Conservation (phyloP, 1,140 invertebrate species). For the Drosophila bipectinata region DNA sequence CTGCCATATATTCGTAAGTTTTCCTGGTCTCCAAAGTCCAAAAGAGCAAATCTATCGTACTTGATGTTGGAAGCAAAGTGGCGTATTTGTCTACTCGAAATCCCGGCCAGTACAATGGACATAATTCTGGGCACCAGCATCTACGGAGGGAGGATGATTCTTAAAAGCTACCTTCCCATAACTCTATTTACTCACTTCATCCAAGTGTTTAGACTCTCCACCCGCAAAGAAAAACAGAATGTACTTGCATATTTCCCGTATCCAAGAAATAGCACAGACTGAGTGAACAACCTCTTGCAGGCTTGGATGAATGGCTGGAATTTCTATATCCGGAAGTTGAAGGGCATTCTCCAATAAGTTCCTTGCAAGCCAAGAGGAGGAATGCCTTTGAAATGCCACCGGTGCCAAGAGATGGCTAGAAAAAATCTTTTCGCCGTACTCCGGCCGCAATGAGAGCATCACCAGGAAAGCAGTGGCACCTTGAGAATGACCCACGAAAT, state of each 20-base stretch:
- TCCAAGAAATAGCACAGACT: not conserved
- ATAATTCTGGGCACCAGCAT: not conserved
- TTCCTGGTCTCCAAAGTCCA: not conserved
- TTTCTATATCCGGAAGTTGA: not conserved
- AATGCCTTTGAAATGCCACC: not conserved
- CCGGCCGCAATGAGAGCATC: conserved; percentile 14
- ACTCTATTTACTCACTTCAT: not conserved
- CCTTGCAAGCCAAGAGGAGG: not conserved
- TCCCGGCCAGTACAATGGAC: not conserved
- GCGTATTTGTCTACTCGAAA: not conserved
- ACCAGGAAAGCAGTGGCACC: conserved; percentile 15
- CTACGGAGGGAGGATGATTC: not conserved
- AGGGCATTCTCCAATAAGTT: too few species aligned
- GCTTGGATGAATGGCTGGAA: not conserved
- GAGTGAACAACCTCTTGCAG: not conserved
- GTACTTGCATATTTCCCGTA: not conserved
- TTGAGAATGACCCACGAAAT: conserved; percentile 35
- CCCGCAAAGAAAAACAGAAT: not conserved
- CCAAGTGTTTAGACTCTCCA: not conserved
- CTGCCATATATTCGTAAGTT: not conserved
- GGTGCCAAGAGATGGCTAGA: conserved; percentile 3
- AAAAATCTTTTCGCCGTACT: conserved; percentile 2
- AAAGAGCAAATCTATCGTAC: not conserved
- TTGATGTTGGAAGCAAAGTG: not conserved
- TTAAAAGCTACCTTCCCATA: not conserved